phyloP scores from a whole-genome alignment of 2,888 invertebrate species.

The Lasioglossum pauxillum region DNA sequence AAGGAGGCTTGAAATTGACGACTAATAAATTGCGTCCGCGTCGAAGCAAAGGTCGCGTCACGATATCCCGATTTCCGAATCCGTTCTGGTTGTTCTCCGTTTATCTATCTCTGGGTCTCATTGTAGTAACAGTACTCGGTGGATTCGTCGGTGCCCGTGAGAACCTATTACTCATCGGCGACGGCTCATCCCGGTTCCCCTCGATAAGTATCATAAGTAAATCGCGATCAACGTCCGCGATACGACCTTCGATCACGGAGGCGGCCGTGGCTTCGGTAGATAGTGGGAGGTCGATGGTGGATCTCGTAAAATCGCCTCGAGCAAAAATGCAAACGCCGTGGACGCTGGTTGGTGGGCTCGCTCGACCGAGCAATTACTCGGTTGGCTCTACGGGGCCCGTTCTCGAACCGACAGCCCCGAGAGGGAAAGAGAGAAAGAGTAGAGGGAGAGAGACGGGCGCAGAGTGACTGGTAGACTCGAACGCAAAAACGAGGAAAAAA shows the following conservation, averaged over 20 bases:
- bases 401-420: conserved; percentile 29
- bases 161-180: conserved; percentile 63
- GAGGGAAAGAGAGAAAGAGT: conserved; percentile 7
- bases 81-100: conserved; percentile 9
- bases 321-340: conserved; percentile 69
- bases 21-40: conserved; percentile 35
- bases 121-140: conserved; percentile 56
- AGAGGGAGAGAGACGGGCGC: conserved; percentile 13
- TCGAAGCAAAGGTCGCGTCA: conserved; percentile 34
- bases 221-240: conserved; percentile 73
- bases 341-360: conserved; percentile 53
- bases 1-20: not conserved
- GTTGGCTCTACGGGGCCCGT: conserved; percentile 67
- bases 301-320: conserved; percentile 64
- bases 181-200: conserved; percentile 9
- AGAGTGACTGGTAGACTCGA: conserved; percentile 15
- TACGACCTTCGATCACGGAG: conserved; percentile 66
- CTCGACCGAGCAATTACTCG: conserved; percentile 73
- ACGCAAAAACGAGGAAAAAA: conserved; percentile 20
- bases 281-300: conserved; percentile 56
- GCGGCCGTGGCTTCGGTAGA: not conserved
- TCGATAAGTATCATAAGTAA: conserved; percentile 77
- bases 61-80: conserved; percentile 41
- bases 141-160: conserved; percentile 40
- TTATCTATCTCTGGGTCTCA: not conserved